These are phyloP conservation scores for Trichopoda pennipes DNA, from an alignment of 2,888 invertebrate genomes.

Conservation along the genomic window DNA sequence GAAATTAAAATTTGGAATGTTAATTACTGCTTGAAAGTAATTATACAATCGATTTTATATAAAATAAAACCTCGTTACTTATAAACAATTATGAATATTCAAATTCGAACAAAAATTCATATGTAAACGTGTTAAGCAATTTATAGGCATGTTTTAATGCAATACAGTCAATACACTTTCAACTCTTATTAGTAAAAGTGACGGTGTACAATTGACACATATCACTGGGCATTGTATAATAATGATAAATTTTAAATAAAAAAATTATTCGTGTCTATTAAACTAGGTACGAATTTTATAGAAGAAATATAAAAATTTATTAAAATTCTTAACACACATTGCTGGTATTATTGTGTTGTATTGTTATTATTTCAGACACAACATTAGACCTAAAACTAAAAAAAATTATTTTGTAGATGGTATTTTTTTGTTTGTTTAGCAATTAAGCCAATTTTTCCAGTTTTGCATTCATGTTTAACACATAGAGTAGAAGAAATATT, in stretches of 20 bases:
- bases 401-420: slow-evolving; percentile 19
- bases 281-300: not conserved
- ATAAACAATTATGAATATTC: slow-evolving; percentile 34
- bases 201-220: slow-evolving; percentile 33
- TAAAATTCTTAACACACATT: slow-evolving; percentile 52
- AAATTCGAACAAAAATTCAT: slow-evolving; percentile 17
- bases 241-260: slow-evolving; percentile 10
- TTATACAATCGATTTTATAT: slow-evolving; percentile 44
- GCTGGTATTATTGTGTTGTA: not conserved
- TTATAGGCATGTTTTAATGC: slow-evolving; percentile 42
- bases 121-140: slow-evolving; percentile 38
- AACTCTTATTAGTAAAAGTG: slow-evolving; percentile 4
- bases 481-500: slow-evolving; percentile 3
- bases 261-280: slow-evolving; percentile 5
- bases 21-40: slow-evolving; percentile 30
- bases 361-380: slow-evolving; percentile 1
- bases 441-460: slow-evolving; percentile 36
- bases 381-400: slow-evolving; percentile 36
- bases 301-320: slow-evolving; percentile 46
- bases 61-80: not conserved
- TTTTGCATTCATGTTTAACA: slow-evolving; percentile 26
- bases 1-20: slow-evolving; percentile 61
- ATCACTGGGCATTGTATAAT: slow-evolving; percentile 50
- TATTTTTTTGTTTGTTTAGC: not conserved
- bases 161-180: not conserved